Percentiles rank a stretch among this genome's conserved stretches.
Conservation (phyloP, 1,140 invertebrate species). For the Colletes latitarsis region DNA sequence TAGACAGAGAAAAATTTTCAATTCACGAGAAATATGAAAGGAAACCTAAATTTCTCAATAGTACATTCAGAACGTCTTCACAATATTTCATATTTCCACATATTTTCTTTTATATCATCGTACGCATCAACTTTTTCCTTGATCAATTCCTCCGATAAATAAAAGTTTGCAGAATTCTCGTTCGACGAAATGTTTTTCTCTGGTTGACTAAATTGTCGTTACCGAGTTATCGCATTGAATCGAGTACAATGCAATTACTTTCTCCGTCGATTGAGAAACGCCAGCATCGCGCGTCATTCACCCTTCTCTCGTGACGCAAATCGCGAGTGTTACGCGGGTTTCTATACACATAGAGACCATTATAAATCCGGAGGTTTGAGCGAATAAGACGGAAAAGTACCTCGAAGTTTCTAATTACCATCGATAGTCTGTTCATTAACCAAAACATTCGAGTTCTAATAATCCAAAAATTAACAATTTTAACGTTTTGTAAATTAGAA, state of each 20-base stretch:
- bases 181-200: too few species aligned
- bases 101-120: too few species aligned
- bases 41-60: too few species aligned
- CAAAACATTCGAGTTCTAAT: too few species aligned
- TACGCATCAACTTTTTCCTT: too few species aligned
- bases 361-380: background rate
- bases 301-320: conserved; percentile 46
- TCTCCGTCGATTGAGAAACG: conserved; percentile 20
- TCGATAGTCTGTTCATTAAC: background rate
- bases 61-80: too few species aligned
- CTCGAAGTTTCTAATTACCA: background rate
- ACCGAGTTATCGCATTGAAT: background rate
- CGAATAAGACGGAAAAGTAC: background rate
- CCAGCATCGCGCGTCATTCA: conserved; percentile 23
- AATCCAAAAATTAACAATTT: too few species aligned
- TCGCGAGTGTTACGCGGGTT: background rate
- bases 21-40: background rate
- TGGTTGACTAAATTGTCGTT: too few species aligned
- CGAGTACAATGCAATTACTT: conserved; percentile 15
- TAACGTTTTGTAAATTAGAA: background rate
- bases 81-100: too few species aligned
- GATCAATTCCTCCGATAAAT: too few species aligned
- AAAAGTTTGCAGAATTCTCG: too few species aligned
- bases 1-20: background rate
- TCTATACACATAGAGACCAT: background rate